Evolutionary conservation across 2,888 invertebrate genomes (phyloP), one percentile per base, ranked within the genome.

Genomic region (Lissocephala sabroskyi): DNA sequence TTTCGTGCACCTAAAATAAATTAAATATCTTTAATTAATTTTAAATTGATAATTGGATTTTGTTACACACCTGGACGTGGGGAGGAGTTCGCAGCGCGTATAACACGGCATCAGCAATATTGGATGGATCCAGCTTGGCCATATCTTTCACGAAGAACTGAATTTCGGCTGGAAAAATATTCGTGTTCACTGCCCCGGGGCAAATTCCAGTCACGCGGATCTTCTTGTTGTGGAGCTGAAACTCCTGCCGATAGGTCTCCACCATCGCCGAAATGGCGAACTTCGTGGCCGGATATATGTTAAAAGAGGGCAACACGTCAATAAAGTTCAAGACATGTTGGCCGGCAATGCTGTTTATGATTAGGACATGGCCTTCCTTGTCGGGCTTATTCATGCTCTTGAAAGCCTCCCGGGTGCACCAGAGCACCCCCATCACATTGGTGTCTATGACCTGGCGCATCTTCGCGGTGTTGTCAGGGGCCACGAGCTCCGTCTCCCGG

Each of bases 321-420:
- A 80, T 80, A 45, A 84, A 81, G 43, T 82, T 82, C 4, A 82
- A 62, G 9, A 84, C 79, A 26, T 76, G 75, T 26, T 85, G 85
- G 0, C 84, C 85, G 2, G 80, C 79, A 36, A 83, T 76, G 51
- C 85, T 85, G 46, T 86, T 86, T 6, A 88, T 83, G 11, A 86
- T 84, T 18, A 88, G 74, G 29, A 88, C 85, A 55, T 87, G 87
- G 0, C 87, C 88, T 58, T 87, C 86, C 10, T 66, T 73, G 18
- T 85, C 82, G 0, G 82, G 78, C 13, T 53, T 64, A 14, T 75
- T 84, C 86, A 88, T 88, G 2, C 85, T 86, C 2, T 84, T 81
- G 11, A 87, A 82, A 0, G 87, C 88, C 48, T 84, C 85, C 0
- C 87, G 82, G 0, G 86, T 84, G 67, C 87, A 87, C 68, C 86